phyloP scores from a whole-genome alignment of 2,888 invertebrate species.

The Tipula lateralis region DNA sequence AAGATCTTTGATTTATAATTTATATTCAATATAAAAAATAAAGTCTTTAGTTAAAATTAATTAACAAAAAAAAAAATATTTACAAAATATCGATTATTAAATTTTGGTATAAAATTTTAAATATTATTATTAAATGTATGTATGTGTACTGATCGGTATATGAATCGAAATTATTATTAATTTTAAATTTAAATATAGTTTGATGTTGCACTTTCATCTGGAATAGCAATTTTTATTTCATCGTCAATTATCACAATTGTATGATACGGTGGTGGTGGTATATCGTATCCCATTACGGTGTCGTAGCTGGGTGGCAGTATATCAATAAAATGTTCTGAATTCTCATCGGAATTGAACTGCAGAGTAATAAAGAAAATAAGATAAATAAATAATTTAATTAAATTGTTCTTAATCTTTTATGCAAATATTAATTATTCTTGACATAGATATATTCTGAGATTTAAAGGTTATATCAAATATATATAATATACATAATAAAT shows the following conservation, averaged over 20 bases:
- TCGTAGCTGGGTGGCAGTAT: slow-evolving; percentile 50
- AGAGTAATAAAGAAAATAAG: background rate
- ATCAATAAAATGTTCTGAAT: slow-evolving; percentile 46
- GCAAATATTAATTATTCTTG: slow-evolving; percentile 29
- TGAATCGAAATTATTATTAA: background rate
- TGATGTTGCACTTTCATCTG: slow-evolving; percentile 6
- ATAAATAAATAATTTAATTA: background rate
- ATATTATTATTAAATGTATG: background rate
- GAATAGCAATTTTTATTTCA: slow-evolving; percentile 26
- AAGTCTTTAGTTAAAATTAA: background rate
- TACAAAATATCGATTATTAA: background rate
- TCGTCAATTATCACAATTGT: slow-evolving; percentile 39
- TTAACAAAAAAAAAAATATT: background rate
- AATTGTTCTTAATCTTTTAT: background rate
- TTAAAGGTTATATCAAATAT: background rate
- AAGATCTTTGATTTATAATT: background rate
- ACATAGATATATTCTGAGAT: background rate
- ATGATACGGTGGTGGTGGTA: slow-evolving; percentile 49
- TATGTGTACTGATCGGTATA: background rate
- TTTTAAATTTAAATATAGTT: background rate
- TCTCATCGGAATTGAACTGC: slow-evolving; percentile 37
- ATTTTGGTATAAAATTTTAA: background rate
- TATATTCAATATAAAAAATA: background rate
- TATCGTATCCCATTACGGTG: slow-evolving; percentile 46
- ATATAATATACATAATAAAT: background rate